Conservation (phyloP, 2,113 vertebrate species). For the Megaceryle maxima region DNA sequence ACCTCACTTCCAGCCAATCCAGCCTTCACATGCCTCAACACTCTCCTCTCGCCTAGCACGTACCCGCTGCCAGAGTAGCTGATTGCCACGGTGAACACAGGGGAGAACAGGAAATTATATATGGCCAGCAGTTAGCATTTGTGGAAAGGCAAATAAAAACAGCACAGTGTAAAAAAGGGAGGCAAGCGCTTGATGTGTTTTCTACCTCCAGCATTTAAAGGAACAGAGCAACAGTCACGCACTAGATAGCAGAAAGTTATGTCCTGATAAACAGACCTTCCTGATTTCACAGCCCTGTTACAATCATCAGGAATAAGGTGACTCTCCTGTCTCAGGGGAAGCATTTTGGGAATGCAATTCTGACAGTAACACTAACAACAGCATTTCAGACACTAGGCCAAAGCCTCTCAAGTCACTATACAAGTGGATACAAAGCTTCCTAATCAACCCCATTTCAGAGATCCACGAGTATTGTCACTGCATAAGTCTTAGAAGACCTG, state of each 20-base stretch:
- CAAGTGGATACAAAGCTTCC: not conserved
- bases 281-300: not conserved
- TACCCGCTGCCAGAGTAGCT: not conserved
- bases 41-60: not conserved
- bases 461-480: not conserved
- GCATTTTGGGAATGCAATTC: not conserved
- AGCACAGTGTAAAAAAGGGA: not conserved
- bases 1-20: constrained; percentile 75
- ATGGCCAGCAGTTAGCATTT: not conserved
- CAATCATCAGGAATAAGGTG: not conserved
- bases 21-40: not conserved
- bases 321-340: not conserved
- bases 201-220: not conserved
- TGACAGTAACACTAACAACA: not conserved
- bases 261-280: not conserved
- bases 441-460: not conserved
- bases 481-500: not conserved
- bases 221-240: not conserved
- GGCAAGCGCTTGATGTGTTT: not conserved
- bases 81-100: not conserved
- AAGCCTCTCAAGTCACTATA: not conserved
- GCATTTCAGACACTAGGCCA: not conserved
- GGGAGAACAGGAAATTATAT: not conserved
- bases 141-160: not conserved
- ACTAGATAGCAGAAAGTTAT: not conserved